Evolutionary conservation across 2,113 vertebrate genomes (phyloP), one percentile per base, ranked within the genome.

Genomic region (Picathartes gymnocephalus): DNA sequence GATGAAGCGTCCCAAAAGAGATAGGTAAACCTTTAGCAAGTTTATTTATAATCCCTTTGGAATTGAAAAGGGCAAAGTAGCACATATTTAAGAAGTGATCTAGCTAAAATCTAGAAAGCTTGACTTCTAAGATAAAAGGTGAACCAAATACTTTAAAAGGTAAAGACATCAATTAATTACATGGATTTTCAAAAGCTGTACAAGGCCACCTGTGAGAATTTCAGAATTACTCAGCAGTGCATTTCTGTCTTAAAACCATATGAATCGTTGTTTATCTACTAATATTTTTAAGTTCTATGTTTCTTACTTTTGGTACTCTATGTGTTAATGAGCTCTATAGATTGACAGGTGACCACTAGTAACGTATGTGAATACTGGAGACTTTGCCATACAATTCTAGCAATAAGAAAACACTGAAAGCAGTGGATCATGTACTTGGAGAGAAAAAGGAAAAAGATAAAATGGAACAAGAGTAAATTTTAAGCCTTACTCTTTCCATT

Each of bases 1-100:
- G 95, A 97, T 97, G 94, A 95, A 96, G 90, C 51, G 68, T 96
- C 96, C 96, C 96, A 96, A 64, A 96, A 96, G 96, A 97, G 94
- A 94, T 39, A 88, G 68, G 51, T n/a, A 96, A 97, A 97, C 93
- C 60, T 96, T 97, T 96, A 92, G 72, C 57, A 95, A 96, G 83
- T 92, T 96, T 96, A 96, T 97, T 96, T 96, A 93, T 94, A 94
- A 97, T 92, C 93, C 90, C 91, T 93, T 96, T 91, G 88, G 93
- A 95, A 96, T 61, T 71, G 62, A 85, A 96, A 96, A 96, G 93
- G 95, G 82, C 81, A 92, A 93, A 88, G 65, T 91, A 92, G 21
- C 90, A 96, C 80, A 89, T 83, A 95, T 92, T 91, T 95, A 90
- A 96, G 86, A 96, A 88, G 30, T 54, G 69, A 94, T 96, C 90